Percentiles rank a stretch among this genome's conserved stretches.
phyloP scores from a whole-genome alignment of 2,113 vertebrate species.

The Chlorodrepanis virens region DNA sequence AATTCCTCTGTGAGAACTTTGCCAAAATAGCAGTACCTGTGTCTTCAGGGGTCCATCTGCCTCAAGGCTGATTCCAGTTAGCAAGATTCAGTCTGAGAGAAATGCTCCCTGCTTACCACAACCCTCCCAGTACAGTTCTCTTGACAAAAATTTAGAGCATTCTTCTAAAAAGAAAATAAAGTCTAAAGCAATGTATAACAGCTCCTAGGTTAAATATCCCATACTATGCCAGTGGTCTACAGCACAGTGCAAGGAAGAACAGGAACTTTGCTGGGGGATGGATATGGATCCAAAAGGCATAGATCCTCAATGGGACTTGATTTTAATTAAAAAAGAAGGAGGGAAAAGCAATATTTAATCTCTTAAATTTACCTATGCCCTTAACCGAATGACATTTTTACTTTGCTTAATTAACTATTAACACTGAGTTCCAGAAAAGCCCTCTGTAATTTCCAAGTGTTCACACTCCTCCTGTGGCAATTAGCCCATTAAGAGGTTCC shows the following conservation, averaged over 20 bases:
- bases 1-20: neutral
- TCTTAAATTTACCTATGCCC: neutral
- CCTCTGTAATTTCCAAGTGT: neutral
- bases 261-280: neutral
- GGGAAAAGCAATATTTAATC: neutral
- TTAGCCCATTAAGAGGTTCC: neutral
- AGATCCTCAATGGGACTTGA: neutral
- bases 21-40: neutral
- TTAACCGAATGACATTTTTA: neutral
- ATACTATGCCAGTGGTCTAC: neutral
- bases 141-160: neutral
- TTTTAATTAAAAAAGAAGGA: neutral
- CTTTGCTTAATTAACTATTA: constrained; percentile 11
- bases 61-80: neutral
- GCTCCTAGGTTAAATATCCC: neutral
- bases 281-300: neutral
- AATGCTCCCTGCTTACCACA: neutral
- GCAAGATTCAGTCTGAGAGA: neutral
- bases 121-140: neutral
- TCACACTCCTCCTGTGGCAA: neutral
- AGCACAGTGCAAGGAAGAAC: neutral
- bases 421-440: neutral
- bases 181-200: neutral
- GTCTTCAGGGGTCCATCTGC: neutral
- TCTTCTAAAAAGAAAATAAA: neutral